Base-by-base conservation (phyloP, 92 coral and sea anemone species). In the Micromussa lordhowensis region DNA sequence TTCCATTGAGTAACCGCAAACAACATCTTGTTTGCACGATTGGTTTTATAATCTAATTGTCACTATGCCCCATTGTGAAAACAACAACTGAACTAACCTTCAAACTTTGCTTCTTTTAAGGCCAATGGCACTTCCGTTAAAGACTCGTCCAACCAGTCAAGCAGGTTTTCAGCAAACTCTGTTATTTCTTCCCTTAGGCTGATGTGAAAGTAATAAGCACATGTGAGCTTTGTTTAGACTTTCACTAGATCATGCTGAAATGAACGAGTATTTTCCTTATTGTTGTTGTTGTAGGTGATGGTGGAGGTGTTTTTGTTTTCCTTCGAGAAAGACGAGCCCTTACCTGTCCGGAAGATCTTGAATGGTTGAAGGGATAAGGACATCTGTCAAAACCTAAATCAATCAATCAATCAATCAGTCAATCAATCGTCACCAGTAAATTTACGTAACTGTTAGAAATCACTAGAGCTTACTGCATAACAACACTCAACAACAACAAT, bases 301-400 rank as follows among this genome's bases (percentile, higher is more conserved):
- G n/a, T n/a, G n/a, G n/a, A n/a, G n/a, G n/a, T 14, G 19, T 1
- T 59, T 16, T 59, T 19, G 36, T 22, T 35, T 34, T 32, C 5
- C 55, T 70, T 35, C 4, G 14, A 53, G 17, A 53, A 1, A 53
- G 57, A 53, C 4, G 31, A 63, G 29, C 0, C 53, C 94, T 16
- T 68, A 97, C 99, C 99, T 97, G 66, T 97, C 99, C 0, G 99
- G 99, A 38, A 97, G 93, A 81, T 97, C 99, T 86, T 97, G 99
- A 48, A 97, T 97, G 35, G 94, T 91, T 51, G 99, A 96, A n/a
- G 99, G 99, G 22, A 97, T 95, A 10, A 97, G 96, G 28, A 97
- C 96, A 87, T 97, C 99, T 21, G 93, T 97, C 59, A 97, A 70
- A 40, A 97, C 98, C 99, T 97, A 86, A 34, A 78, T 59, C 54